A percentile compares a stretch with the other conserved stretches of the same genome.
Conservation (phyloP, 2,113 vertebrate species). For the Lepisosteus osseus region DNA sequence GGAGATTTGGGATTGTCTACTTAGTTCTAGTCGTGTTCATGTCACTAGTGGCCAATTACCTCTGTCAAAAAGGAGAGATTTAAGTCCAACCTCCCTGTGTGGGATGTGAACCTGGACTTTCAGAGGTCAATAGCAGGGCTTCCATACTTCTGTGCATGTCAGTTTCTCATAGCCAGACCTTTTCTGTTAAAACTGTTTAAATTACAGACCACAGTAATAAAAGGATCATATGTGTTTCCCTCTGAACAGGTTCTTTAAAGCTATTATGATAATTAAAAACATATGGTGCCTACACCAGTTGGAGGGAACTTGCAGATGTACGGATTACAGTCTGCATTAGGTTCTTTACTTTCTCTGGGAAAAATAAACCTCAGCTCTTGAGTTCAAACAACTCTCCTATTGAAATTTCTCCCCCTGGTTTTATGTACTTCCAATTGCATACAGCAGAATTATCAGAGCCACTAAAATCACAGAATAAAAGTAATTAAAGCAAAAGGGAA, state of each 20-base stretch:
- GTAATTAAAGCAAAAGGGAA: slow-evolving; percentile 24
- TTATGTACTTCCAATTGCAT: slow-evolving; percentile 40
- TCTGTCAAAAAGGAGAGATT: slow-evolving; percentile 58
- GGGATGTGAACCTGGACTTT: slow-evolving; percentile 64
- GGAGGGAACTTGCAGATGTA: slow-evolving; percentile 78
- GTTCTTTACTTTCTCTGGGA: slow-evolving; percentile 63
- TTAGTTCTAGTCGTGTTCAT: slow-evolving; percentile 52
- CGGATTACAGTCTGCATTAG: slow-evolving; percentile 81
- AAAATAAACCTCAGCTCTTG: slow-evolving; percentile 56
- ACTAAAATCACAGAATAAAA: slow-evolving; percentile 35
- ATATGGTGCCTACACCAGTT: slow-evolving; percentile 78
- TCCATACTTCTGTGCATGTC: slow-evolving; percentile 62
- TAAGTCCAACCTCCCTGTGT: slow-evolving; percentile 63
- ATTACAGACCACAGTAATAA: slow-evolving; percentile 71
- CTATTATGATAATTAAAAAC: slow-evolving; percentile 90
- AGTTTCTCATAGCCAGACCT: slow-evolving; percentile 58
- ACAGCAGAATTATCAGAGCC: slow-evolving; percentile 38
- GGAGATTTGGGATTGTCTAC: slow-evolving; percentile 56
- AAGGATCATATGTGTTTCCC: slow-evolving; percentile 71
- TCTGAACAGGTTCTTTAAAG: slow-evolving; percentile 86
- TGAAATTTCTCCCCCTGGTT: slow-evolving; percentile 10
- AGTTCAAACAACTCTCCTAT: slow-evolving; percentile 14
- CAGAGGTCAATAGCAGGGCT: slow-evolving; percentile 64
- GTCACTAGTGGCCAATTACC: slow-evolving; percentile 76
- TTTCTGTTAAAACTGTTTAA: slow-evolving; percentile 74